Evolutionary conservation across 2,113 vertebrate genomes (phyloP).

Genomic region (Lophochroa leadbeateri): DNA sequence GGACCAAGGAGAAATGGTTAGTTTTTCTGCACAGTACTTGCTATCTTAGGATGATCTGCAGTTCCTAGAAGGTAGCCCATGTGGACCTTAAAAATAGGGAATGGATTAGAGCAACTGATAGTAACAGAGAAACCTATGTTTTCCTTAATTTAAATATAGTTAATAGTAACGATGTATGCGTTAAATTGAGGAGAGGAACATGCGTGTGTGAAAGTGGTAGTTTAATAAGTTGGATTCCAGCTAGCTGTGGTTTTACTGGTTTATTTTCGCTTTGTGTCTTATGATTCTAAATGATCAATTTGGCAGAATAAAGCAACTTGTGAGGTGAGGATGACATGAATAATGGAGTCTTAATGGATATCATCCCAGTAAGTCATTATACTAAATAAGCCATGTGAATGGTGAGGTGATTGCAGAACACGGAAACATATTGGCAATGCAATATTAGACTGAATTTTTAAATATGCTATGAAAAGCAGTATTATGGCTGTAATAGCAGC

Average conservation of each 20-base stretch:
- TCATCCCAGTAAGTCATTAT: not conserved
- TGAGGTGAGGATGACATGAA: not conserved
- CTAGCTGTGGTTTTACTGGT: not conserved
- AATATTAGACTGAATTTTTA: not conserved
- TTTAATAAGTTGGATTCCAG: not conserved
- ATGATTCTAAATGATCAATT: not conserved
- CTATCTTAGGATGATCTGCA: not conserved
- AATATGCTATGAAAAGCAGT: not conserved
- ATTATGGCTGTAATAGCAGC: not conserved
- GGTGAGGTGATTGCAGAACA: not conserved
- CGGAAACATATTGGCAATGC: too few relatives aligned
- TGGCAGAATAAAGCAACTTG: not conserved
- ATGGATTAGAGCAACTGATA: not conserved
- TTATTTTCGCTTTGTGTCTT: not conserved
- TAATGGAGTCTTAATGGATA: not conserved
- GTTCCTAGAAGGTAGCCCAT: not conserved
- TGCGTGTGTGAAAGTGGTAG: accelerated
- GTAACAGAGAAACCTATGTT: not conserved
- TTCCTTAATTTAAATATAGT: not conserved
- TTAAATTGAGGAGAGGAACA: not conserved
- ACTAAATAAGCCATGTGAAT: not conserved
- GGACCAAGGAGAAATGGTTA: not conserved
- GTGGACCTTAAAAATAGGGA: not conserved
- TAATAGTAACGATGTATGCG: not conserved
- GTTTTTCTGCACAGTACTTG: not conserved